phyloP scores from a whole-genome alignment of 2,888 invertebrate species.

The Cerceris rybyensis region DNA sequence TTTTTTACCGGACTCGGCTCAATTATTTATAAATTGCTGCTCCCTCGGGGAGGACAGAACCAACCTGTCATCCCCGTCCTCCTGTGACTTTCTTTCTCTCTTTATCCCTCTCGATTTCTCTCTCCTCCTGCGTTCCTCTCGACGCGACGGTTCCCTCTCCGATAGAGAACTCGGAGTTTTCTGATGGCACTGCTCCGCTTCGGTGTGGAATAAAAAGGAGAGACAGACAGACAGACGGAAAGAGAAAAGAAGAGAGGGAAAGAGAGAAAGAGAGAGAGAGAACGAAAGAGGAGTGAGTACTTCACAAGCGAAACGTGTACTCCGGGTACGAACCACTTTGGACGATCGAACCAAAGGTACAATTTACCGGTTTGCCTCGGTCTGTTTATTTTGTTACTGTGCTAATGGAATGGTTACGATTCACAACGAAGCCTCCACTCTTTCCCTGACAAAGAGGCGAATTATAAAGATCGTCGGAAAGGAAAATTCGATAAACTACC shows the following conservation, averaged over 20 bases:
- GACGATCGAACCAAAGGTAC: slow-evolving; percentile 55
- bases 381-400: slow-evolving; percentile 58
- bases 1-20: slow-evolving; percentile 82
- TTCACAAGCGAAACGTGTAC: slow-evolving; percentile 50
- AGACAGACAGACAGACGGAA: not conserved
- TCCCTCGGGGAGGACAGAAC: slow-evolving; percentile 73
- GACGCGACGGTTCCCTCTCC: slow-evolving; percentile 25
- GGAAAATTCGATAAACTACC: slow-evolving; percentile 35
- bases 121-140: not conserved
- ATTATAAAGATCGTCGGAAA: slow-evolving; percentile 48
- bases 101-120: too few relatives aligned
- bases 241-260: not conserved
- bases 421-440: slow-evolving; percentile 39
- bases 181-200: slow-evolving; percentile 40
- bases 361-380: slow-evolving; percentile 58
- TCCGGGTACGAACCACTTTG: slow-evolving; percentile 54
- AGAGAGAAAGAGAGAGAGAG: slow-evolving; percentile 1
- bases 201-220: slow-evolving; percentile 49
- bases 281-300: slow-evolving; percentile 22
- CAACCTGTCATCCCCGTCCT: slow-evolving; percentile 56
- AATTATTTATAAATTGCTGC: slow-evolving; percentile 82
- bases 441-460: slow-evolving; percentile 49
- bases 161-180: slow-evolving; percentile 34
- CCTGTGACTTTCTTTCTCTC: too few relatives aligned
- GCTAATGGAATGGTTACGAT: slow-evolving; percentile 60